Evolutionary conservation across 2,888 invertebrate species (phyloP).

Genomic region (Heliconius sara): DNA sequence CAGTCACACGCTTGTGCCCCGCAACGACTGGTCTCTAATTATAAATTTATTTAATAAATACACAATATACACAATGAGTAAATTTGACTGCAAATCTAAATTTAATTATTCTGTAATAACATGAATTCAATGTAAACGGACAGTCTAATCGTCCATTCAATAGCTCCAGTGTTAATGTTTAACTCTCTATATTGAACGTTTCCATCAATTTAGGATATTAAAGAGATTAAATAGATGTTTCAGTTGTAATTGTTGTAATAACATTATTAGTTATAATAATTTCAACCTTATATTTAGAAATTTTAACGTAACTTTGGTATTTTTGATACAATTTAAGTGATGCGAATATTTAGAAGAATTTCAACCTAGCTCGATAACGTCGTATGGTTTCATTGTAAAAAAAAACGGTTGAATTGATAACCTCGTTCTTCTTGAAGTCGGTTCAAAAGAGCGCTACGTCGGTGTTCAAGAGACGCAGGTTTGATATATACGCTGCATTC

Average conservation of each 20-base stretch:
- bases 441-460: too few relatives aligned
- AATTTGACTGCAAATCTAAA: neutral
- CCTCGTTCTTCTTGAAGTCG: too few relatives aligned
- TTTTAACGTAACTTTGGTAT: too few relatives aligned
- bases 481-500: too few relatives aligned
- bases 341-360: too few relatives aligned
- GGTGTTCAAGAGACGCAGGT: too few relatives aligned
- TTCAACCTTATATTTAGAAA: neutral
- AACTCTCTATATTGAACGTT: neutral
- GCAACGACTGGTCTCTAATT: neutral
- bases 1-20: neutral
- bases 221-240: constrained; percentile 4
- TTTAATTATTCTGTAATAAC: neutral
- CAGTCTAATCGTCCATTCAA: neutral
- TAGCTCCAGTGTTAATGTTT: neutral
- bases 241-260: constrained; percentile 10
- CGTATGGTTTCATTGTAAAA: too few relatives aligned
- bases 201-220: constrained; percentile 18
- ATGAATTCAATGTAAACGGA: neutral
- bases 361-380: too few relatives aligned
- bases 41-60: neutral
- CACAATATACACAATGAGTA: neutral
- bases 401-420: too few relatives aligned
- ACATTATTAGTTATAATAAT: neutral
- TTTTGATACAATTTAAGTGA: too few relatives aligned